Conservation (phyloP, 2,797 vertebrate species). For the Pangasius mekongensis region DNA sequence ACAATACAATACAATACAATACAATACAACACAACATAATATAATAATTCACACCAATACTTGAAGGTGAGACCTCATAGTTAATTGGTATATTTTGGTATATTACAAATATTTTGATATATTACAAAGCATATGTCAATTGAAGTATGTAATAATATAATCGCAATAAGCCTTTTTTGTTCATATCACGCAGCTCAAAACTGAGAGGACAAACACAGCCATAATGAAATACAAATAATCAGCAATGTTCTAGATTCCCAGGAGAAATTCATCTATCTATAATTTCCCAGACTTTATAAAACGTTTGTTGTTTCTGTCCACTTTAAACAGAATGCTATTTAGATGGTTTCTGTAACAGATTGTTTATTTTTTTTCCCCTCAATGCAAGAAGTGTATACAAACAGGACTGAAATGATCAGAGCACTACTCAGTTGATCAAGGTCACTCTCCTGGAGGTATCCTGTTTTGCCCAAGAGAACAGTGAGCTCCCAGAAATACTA, state of each 20-base stretch:
- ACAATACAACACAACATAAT: no score
- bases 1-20: no score
- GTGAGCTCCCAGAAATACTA: constrained; percentile 65
- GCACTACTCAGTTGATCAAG: not conserved
- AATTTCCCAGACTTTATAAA: not conserved
- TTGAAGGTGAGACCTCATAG: not conserved
- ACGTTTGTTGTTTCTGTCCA: not conserved
- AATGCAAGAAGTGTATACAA: not conserved
- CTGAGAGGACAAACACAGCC: not conserved
- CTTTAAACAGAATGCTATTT: not conserved
- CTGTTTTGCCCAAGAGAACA: constrained; percentile 91
- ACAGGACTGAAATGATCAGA: not conserved
- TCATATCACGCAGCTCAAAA: not conserved
- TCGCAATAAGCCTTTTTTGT: not conserved
- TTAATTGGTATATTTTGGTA: not conserved
- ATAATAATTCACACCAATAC: not conserved
- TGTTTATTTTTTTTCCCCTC: not conserved
- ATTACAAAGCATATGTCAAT: not conserved
- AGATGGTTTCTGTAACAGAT: not conserved
- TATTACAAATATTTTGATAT: no score
- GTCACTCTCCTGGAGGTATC: constrained; percentile 92
- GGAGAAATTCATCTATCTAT: not conserved
- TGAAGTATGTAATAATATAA: not conserved
- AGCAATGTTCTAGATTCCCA: not conserved
- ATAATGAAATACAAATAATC: not conserved